phyloP scores from a whole-genome alignment of 1,140 invertebrate species.

The Drosophila subpulchrella region DNA sequence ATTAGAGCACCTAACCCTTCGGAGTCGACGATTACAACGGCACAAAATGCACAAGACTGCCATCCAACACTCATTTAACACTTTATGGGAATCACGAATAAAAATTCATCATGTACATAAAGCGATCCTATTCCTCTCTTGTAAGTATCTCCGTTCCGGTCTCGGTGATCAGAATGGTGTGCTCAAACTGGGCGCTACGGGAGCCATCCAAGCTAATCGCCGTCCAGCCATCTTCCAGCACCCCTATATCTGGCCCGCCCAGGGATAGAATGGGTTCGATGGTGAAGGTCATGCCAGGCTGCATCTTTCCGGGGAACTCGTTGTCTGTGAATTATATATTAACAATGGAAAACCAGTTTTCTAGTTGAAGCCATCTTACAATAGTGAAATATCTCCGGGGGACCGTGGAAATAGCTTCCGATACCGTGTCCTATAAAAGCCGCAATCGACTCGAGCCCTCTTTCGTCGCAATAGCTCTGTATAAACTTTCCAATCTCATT shows the following conservation, averaged over 20 bases:
- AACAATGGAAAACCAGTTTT: background rate
- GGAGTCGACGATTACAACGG: slow-evolving; percentile 6
- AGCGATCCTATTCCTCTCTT: slow-evolving; percentile 9
- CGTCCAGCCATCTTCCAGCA: slow-evolving; percentile 96
- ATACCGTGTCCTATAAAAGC: slow-evolving; percentile 97
- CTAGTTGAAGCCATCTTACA: slow-evolving; percentile 81
- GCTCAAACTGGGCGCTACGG: slow-evolving; percentile 95
- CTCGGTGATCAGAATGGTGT: slow-evolving; percentile 94
- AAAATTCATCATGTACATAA: slow-evolving; percentile 32
- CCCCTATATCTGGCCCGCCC: slow-evolving; percentile 88
- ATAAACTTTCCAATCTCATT: slow-evolving; percentile 90
- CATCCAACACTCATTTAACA: slow-evolving; percentile 17
- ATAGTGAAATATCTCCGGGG: slow-evolving; percentile 94
- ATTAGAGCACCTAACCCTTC: slow-evolving; percentile 15
- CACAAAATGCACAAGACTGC: slow-evolving; percentile 43
- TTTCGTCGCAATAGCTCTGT: slow-evolving; percentile 87
- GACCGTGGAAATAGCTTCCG: slow-evolving; percentile 95
- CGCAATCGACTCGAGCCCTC: slow-evolving; percentile 90
- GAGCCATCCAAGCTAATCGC: slow-evolving; percentile 91
- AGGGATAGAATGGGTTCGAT: slow-evolving; percentile 95
- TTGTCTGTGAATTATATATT: slow-evolving; percentile 86
- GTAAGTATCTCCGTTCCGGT: slow-evolving; percentile 90
- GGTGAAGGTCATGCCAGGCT: slow-evolving; percentile 96
- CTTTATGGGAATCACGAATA: slow-evolving; percentile 41
- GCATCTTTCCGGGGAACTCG: slow-evolving; percentile 90